These are phyloP conservation scores for Heteropelma amictum DNA, from an alignment of 2,888 invertebrate species.

Conservation along the genomic window DNA sequence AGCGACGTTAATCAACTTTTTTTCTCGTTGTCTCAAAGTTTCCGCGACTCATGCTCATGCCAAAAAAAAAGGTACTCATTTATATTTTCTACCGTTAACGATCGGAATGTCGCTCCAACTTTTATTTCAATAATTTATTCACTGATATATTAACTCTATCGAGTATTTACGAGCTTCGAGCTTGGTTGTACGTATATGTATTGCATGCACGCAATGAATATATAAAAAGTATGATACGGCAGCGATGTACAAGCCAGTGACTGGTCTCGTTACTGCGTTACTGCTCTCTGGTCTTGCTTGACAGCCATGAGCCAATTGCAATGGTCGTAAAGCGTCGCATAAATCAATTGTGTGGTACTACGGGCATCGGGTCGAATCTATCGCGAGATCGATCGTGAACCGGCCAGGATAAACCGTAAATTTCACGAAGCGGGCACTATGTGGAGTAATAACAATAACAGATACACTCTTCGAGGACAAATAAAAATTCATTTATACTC, in stretches of 20 bases:
- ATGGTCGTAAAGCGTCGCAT: slow-evolving; percentile 58
- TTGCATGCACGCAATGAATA: too few relatives aligned
- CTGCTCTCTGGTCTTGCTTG: too few relatives aligned
- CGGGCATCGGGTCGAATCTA: slow-evolving; percentile 66
- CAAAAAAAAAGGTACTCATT: too few relatives aligned
- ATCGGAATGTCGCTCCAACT: not conserved
- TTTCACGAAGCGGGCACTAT: not conserved
- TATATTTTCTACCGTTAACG: not conserved
- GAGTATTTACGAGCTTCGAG: not conserved
- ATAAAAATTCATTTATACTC: too few relatives aligned
- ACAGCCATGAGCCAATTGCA: slow-evolving; percentile 49
- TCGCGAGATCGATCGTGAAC: slow-evolving; percentile 65
- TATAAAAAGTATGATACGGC: not conserved
- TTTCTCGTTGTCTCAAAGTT: too few relatives aligned
- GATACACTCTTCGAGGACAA: too few relatives aligned
- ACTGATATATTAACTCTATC: not conserved
- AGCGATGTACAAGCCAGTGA: slow-evolving; percentile 28
- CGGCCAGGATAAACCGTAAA: not conserved
- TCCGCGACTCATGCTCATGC: too few relatives aligned
- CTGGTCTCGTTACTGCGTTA: slow-evolving; percentile 46
- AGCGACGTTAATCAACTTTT: too few relatives aligned
- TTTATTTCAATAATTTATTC: not conserved
- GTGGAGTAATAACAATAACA: not conserved
- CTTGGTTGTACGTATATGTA: not conserved
- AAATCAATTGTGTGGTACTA: slow-evolving; percentile 67